Base-by-base conservation (phyloP, 2,888 invertebrate genomes). In the Margaritifera margaritifera region DNA sequence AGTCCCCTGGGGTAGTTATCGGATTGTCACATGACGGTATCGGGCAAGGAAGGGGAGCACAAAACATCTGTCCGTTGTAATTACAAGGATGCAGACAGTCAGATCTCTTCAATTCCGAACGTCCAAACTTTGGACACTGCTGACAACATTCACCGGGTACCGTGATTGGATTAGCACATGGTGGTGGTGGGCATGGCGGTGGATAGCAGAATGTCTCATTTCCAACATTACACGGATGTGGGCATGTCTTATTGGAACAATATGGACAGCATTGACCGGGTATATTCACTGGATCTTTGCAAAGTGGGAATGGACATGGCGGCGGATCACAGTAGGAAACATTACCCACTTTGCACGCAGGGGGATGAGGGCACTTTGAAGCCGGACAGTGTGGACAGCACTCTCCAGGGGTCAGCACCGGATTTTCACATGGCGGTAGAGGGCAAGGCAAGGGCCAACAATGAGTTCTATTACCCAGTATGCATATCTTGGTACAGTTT, bases 361-460 rank as follows among this genome's bases (percentile, higher is more conserved):
- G 42, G 11, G 42, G 42, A 42, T 42, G 42, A 3, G 42, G 42
- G 15, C 42, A 42, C 42, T 52, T 57, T 25, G n/a, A 20, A 20
- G 19, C 31, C 11, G 72, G 72, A 27, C 72, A 72, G 62, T 72
- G 69, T 42, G 64, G 57, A 53, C 73, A 73, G 42, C 73, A 73
- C 54, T 69, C 73, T 8, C 73, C 73, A 5, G 60, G 61, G 4
- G 66, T 67, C 25, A 58, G 52, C 51, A 69, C 73, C 6, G 69
- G 67, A 20, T 58, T 11, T n/a, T 61, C 58, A 67, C 73, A 73
- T 19, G 62, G 64, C 22, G 66, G 64, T 18, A 62, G 62, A 24
- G 73, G 73, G 51, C 73, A 73, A 6, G 73, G 73, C 50, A 73
- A 65, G 25, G 64, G 69, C 19, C 67, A 62, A 24, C 73, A 73